These are phyloP conservation scores for Lepidotrigona ventralis DNA, from an alignment of 1,140 invertebrate genomes.

Conservation along the genomic window DNA sequence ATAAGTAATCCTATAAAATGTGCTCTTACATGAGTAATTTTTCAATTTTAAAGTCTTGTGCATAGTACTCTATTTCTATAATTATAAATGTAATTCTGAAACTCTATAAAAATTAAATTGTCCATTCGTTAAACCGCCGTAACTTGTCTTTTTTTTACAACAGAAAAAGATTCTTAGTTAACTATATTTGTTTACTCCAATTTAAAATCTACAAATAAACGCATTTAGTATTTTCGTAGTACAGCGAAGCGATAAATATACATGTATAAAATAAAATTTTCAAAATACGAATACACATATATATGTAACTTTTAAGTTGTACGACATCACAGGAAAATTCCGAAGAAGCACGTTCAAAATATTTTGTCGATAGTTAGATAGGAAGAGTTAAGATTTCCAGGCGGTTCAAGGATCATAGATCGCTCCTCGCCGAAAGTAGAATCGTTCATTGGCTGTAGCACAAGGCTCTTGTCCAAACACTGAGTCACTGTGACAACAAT, in stretches of 20 bases:
- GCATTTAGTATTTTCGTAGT: too few species aligned
- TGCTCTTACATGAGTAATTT: neutral
- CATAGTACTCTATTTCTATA: neutral
- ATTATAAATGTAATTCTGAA: neutral
- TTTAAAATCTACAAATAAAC: too few species aligned
- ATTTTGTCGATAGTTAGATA: neutral
- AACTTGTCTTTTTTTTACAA: too few species aligned
- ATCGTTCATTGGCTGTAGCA: conserved; percentile 43
- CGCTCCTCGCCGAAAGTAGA: conserved; percentile 52
- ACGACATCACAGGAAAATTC: neutral
- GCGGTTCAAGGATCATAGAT: neutral
- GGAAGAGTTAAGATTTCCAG: neutral
- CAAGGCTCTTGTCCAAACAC: conserved; percentile 74
- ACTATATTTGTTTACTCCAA: too few species aligned
- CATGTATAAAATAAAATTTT: too few species aligned
- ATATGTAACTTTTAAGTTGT: too few species aligned
- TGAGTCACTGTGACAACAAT: conserved; percentile 77
- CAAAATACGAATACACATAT: too few species aligned
- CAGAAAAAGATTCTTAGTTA: too few species aligned
- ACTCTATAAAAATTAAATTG: neutral
- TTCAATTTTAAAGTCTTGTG: neutral
- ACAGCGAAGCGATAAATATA: too few species aligned
- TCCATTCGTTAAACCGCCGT: too few species aligned
- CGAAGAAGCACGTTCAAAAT: neutral
- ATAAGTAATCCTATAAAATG: too few species aligned